phyloP scores from a whole-genome alignment of 1,140 invertebrate genomes.

The Ephestia elutella region DNA sequence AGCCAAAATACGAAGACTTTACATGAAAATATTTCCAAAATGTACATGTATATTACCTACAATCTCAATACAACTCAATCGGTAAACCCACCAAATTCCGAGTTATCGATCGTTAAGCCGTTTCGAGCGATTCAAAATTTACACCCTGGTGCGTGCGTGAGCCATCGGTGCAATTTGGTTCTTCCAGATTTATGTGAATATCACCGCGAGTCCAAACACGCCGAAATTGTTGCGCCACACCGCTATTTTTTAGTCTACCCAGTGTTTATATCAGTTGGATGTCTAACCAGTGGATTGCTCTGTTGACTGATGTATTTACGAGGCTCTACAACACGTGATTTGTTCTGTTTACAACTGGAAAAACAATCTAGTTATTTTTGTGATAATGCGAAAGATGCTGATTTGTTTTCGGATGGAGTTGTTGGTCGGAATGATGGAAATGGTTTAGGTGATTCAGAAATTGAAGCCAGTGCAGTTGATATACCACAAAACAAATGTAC shows the following conservation, averaged over 20 bases:
- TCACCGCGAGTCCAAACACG: slow-evolving; percentile 62
- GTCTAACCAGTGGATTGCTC: slow-evolving; percentile 48
- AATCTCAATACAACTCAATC: slow-evolving; percentile 8
- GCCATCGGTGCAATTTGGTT: slow-evolving; percentile 65
- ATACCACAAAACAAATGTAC: no score
- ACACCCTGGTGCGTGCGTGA: slow-evolving; percentile 30
- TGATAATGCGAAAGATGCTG: neutral
- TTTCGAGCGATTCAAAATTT: slow-evolving; percentile 15
- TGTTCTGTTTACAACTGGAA: neutral
- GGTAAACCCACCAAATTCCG: neutral
- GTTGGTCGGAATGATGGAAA: neutral
- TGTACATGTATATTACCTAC: neutral
- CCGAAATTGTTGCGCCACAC: slow-evolving; percentile 57
- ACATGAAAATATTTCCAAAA: neutral
- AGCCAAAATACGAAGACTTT: no score
- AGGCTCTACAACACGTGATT: slow-evolving; percentile 2
- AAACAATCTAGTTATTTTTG: neutral
- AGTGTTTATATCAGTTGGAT: slow-evolving; percentile 64
- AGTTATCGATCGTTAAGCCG: slow-evolving; percentile 10
- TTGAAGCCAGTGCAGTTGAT: no score
- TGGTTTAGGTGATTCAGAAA: no score
- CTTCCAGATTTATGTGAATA: slow-evolving; percentile 70
- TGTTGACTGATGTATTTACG: slow-evolving; percentile 49
- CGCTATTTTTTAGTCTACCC: slow-evolving; percentile 57
- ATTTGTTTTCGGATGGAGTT: neutral